These are phyloP conservation scores for Novumbra hubbsi DNA, from an alignment of 2,797 vertebrate genomes.

Conservation along the genomic window DNA sequence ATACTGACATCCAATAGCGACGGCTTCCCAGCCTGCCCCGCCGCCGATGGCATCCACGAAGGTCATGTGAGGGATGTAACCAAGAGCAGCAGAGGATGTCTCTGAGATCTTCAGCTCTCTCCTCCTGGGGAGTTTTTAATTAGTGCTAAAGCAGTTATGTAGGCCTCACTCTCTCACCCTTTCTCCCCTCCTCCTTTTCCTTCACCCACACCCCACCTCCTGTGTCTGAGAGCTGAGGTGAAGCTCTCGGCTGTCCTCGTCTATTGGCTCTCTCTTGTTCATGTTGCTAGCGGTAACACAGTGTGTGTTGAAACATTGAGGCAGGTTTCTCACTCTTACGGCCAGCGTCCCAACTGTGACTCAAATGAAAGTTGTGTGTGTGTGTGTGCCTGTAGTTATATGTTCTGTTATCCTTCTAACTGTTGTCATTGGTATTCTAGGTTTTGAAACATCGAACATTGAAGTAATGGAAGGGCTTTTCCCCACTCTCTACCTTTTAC, in stretches of 20 bases:
- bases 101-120: background rate
- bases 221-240: too few species aligned
- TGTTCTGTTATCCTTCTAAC: background rate
- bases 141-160: background rate
- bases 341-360: background rate
- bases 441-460: background rate
- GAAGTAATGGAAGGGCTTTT: background rate
- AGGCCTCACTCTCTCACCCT: background rate
- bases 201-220: too few species aligned
- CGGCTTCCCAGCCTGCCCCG: background rate
- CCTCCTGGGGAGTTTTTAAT: constrained; percentile 2
- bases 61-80: background rate
- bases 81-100: background rate
- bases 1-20: constrained; percentile 4
- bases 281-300: background rate
- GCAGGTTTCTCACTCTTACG: background rate
- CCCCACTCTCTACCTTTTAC: background rate
- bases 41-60: background rate
- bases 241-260: background rate
- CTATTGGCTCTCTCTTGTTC: background rate
- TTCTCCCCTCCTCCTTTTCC: background rate
- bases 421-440: background rate
- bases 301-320: background rate
- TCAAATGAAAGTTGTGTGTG: background rate
- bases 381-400: background rate